Percentiles rank a stretch among this genome's conserved stretches.
Evolutionary conservation across 2,888 invertebrate genomes (phyloP).

Genomic region (Chydorus sphaericus): DNA sequence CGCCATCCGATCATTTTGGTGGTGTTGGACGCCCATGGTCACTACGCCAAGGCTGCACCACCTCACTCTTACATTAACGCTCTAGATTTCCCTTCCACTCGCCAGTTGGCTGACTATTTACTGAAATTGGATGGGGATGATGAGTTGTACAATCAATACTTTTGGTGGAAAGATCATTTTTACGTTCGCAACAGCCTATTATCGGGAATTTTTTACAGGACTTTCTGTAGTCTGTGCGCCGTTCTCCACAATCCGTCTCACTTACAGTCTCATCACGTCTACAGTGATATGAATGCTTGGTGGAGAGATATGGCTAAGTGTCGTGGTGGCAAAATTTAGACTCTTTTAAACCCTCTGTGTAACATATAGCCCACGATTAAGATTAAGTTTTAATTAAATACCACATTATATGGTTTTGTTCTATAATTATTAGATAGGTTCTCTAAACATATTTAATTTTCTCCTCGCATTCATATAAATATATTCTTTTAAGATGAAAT

Average conservation of each 20-base stretch:
- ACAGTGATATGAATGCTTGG: background rate
- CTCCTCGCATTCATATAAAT: too few relatives aligned
- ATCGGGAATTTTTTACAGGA: background rate
- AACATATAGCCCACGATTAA: too few relatives aligned
- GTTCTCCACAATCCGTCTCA: background rate
- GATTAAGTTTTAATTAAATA: too few relatives aligned
- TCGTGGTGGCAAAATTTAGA: too few relatives aligned
- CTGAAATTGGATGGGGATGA: constrained; percentile 73
- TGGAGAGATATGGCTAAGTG: too few relatives aligned
- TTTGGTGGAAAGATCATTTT: constrained; percentile 46
- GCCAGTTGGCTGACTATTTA: constrained; percentile 73
- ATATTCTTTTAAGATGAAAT: too few relatives aligned
- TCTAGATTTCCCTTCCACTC: constrained; percentile 79
- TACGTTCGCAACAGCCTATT: background rate
- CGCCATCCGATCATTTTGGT: background rate
- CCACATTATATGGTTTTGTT: too few relatives aligned
- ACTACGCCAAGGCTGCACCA: constrained; percentile 77
- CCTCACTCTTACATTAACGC: constrained; percentile 87
- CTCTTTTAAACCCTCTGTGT: too few relatives aligned
- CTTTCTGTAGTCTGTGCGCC: constrained; percentile 4
- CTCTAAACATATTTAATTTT: too few relatives aligned
- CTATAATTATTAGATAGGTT: too few relatives aligned
- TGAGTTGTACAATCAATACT: constrained; percentile 86
- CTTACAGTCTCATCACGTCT: background rate
- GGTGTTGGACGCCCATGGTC: constrained; percentile 34